Base-by-base conservation (phyloP, 1,140 invertebrate species). In the Hyles euphorbiae region DNA sequence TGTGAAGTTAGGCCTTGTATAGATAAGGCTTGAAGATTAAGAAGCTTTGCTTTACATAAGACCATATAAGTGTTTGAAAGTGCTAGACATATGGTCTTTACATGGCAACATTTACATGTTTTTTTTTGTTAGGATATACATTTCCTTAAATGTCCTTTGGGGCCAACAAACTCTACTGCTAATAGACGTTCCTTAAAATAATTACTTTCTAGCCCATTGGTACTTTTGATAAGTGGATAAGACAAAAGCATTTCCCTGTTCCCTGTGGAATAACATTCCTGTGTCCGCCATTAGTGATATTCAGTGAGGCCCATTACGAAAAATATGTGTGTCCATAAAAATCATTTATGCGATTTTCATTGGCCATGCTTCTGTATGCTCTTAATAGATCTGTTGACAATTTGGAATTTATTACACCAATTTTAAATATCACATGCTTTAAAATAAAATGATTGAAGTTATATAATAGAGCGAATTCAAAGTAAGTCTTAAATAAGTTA, bases 251-350 rank as follows among this genome's bases (percentile, higher is more conserved):
- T 63, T 63, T 59, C 45, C 61, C 57, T 61, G 43, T 65, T 58
- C 47, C 52, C 47, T 53, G 40, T 44, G 33, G 46, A 36, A 58
- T 53, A 51, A 60, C 57, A 56, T 48, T 48, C 46, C 46, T 48
- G n/a, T 11, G n/a, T 48, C 46, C 22, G 22, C 22, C n/a, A 61
- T 65, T 65, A 61, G 61, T 45, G 50, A 53, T 34, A 51, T 48
- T 60, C 40, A 50, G 40, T 55, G 33, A 36, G 58, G 57, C n/a
- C 47, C 49, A 49, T 60, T 56, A 56, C 46, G 44, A 56, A 56
- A 59, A 60, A 64, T 64, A 43, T 63, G 59, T 63, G 56, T 50
- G 61, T 53, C 44, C 61, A 63, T 56, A 63, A 63, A 63, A 60
- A 56, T 60, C 57, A 63, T 60, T 57, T 54, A 53, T 60, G 47